These are phyloP conservation scores for Entelurus aequoreus DNA, from an alignment of 2,113 vertebrate genomes.

Conservation along the genomic window DNA sequence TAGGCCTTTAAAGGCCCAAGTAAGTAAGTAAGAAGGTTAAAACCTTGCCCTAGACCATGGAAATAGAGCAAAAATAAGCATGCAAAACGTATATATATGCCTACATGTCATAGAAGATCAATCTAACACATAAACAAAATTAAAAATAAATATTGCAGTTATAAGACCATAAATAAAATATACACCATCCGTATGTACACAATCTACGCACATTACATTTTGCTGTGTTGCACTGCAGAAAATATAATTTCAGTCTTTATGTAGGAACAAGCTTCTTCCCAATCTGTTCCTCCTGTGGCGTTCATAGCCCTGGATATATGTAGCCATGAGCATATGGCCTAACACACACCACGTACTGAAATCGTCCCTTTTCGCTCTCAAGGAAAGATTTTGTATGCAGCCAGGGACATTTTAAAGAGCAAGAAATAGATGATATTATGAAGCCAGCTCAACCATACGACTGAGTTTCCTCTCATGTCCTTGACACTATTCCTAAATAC, in stretches of 20 bases:
- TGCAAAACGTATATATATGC: too few relatives aligned
- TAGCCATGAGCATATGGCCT: constrained; percentile 5
- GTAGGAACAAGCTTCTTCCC: constrained; percentile 13
- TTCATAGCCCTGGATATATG: constrained; percentile 10
- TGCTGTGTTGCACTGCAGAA: not conserved
- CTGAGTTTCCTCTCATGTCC: constrained; percentile 40
- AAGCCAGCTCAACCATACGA: constrained; percentile 47
- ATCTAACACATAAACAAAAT: too few relatives aligned
- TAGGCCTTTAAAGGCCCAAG: too few relatives aligned
- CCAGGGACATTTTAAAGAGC: constrained; percentile 53
- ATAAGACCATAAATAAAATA: too few relatives aligned
- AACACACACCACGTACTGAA: constrained; percentile 20
- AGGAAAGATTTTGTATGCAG: constrained; percentile 31
- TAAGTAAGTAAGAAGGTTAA: too few relatives aligned
- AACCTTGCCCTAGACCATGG: too few relatives aligned
- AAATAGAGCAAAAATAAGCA: too few relatives aligned
- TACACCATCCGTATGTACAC: too few relatives aligned
- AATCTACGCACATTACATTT: not conserved
- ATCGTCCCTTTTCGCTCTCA: constrained; percentile 12
- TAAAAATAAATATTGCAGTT: too few relatives aligned
- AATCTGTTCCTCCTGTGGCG: constrained; percentile 6
- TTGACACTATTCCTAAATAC: constrained; percentile 14
- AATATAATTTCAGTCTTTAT: constrained; percentile 3
- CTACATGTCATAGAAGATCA: too few relatives aligned
- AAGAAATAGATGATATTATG: constrained; percentile 33